Conservation (phyloP, 2,888 invertebrate genomes). For the Chironomus riparius region DNA sequence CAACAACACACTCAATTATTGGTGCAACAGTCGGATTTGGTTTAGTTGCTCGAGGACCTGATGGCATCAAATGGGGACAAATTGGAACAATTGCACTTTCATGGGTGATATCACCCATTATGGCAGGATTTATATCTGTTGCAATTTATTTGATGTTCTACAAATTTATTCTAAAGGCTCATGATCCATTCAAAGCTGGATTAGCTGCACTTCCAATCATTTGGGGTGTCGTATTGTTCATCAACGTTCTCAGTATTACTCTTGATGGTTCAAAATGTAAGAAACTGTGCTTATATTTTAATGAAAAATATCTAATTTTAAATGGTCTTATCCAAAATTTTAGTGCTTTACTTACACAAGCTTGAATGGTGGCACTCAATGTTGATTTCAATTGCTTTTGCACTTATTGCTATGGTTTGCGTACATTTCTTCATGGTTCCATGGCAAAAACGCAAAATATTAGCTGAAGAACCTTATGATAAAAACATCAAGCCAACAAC, state of each 20-base stretch:
- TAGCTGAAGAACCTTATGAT: conserved; percentile 30
- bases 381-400: neutral
- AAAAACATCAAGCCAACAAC: conserved; percentile 39
- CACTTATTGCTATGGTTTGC: conserved; percentile 48
- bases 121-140: conserved; percentile 76
- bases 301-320: neutral
- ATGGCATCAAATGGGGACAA: conserved; percentile 72
- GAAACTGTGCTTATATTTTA: conserved; percentile 34
- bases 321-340: neutral
- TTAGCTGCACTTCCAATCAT: conserved; percentile 71
- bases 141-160: conserved; percentile 64
- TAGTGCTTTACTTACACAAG: neutral
- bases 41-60: conserved; percentile 77
- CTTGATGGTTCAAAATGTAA: conserved; percentile 79
- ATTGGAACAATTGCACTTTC: conserved; percentile 64
- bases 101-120: conserved; percentile 91
- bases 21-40: conserved; percentile 97
- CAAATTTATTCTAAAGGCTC: conserved; percentile 59
- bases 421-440: conserved; percentile 77
- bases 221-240: conserved; percentile 75
- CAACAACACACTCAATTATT: conserved; percentile 97
- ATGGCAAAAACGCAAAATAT: conserved; percentile 58
- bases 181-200: conserved; percentile 65
- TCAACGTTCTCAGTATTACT: conserved; percentile 81
- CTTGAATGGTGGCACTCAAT: neutral